These are phyloP conservation scores for Cynodonichthys magdalenae DNA, from an alignment of 2,797 vertebrate species.

Conservation along the genomic window DNA sequence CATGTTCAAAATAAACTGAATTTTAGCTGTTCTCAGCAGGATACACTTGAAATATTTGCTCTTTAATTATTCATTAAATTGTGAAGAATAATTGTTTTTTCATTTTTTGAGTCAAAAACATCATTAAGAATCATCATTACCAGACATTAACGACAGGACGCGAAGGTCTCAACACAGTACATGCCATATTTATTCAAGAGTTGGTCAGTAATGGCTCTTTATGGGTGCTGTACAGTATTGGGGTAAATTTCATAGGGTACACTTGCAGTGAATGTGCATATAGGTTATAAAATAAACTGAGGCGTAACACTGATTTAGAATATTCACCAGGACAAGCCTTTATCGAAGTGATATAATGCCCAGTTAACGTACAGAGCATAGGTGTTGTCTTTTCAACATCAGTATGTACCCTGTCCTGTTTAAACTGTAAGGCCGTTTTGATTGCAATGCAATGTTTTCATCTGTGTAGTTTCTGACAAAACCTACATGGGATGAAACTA, in stretches of 20 bases:
- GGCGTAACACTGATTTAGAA: slow-evolving; percentile 76
- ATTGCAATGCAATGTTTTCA: slow-evolving; percentile 66
- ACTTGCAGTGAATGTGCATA: slow-evolving; percentile 72
- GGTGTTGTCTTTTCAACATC: slow-evolving; percentile 71
- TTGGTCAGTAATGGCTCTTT: slow-evolving; percentile 73
- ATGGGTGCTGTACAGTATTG: slow-evolving; percentile 71
- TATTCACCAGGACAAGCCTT: slow-evolving; percentile 87
- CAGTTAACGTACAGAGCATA: slow-evolving; percentile 82
- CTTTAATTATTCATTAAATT: no score
- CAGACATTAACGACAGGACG: slow-evolving; percentile 17
- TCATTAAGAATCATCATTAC: no score
- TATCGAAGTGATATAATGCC: slow-evolving; percentile 92
- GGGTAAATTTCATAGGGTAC: slow-evolving; percentile 50
- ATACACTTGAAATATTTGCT: no score
- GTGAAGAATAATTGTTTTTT: neutral
- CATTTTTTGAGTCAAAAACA: neutral
- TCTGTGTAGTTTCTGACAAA: slow-evolving; percentile 71
- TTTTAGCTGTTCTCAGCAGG: no score
- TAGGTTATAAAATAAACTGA: slow-evolving; percentile 78
- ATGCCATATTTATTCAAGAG: slow-evolving; percentile 81
- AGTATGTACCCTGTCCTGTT: slow-evolving; percentile 75
- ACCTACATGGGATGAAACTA: slow-evolving; percentile 80
- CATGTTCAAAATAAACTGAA: no score
- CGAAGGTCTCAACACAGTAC: slow-evolving; percentile 60
- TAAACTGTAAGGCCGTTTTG: slow-evolving; percentile 88